Evolutionary conservation across 2,888 invertebrate species (phyloP).

Genomic region (Lathronympha strigana): DNA sequence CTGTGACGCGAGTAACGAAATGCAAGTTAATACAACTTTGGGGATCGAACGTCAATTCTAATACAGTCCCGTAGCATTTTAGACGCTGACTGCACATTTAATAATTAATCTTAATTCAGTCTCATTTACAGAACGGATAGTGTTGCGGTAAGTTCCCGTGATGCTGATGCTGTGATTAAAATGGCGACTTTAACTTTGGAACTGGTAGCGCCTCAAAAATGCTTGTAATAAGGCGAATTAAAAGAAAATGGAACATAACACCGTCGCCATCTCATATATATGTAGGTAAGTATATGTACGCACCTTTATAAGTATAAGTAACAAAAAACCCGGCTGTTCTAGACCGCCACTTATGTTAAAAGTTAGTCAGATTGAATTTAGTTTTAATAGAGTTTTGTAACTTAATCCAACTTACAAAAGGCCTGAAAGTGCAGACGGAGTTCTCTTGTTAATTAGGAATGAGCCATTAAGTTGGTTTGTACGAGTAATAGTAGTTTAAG

Average conservation of each 20-base stretch:
- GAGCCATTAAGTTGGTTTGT: conserved; percentile 4
- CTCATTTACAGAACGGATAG: no score
- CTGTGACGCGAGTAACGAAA: conserved; percentile 1
- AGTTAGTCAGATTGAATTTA: conserved; percentile 33
- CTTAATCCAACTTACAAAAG: conserved; percentile 38
- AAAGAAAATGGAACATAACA: no score
- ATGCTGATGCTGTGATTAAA: no score
- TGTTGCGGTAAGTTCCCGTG: no score
- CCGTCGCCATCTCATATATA: no score
- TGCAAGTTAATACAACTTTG: conserved; percentile 8
- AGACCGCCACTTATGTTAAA: not conserved
- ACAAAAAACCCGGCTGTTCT: not conserved
- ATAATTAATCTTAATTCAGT: no score
- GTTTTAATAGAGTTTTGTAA: conserved; percentile 39
- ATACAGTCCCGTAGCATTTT: not conserved
- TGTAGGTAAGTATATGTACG: no score
- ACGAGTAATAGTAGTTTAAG: not conserved
- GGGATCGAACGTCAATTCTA: not conserved
- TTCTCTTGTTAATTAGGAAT: conserved; percentile 26
- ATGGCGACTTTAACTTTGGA: no score
- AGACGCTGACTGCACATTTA: no score
- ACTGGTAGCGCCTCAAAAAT: no score
- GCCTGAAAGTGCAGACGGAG: conserved; percentile 5
- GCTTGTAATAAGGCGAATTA: no score
- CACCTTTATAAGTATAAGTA: not conserved